Evolutionary conservation across 2,888 invertebrate genomes (phyloP), one percentile per base, ranked within the genome.

Genomic region (Euphydryas editha): DNA sequence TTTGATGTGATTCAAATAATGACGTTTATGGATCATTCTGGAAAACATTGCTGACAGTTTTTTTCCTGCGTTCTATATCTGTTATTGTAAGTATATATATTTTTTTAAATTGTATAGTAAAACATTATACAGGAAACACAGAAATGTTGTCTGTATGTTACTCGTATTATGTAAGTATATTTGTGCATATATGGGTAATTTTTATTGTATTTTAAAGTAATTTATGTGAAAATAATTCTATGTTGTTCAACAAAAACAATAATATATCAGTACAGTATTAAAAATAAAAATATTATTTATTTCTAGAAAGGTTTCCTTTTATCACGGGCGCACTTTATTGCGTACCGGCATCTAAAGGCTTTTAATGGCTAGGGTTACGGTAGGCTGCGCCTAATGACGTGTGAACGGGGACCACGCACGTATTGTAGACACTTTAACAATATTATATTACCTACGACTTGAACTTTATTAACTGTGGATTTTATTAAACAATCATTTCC

Each of bases 321-420:
- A 57, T 30, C 58, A 63, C 58, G 58, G 17, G 58, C 58, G 49
- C 49, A 20, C 56, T 63, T 58, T 63, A 58, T 63, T 58, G 63
- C 63, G 58, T 49, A 24, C 24, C 56, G 55, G 51, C 24, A 24
- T 30, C 57, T 57, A 39, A 63, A 63, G 63, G 58, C 51, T 58
- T 58, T 57, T 63, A 63, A 63, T 42, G 63, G 63, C 57, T 54
- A 54, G 30, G 51, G 30, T 37, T 47, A 39, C 47, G 55, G 51
- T 56, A 46, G 46, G 46, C 62, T 20, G 21, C 30, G 62, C 51
- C 63, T 63, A 63, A 63, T 63, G 63, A 63, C 63, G 51, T 58
- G 63, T 51, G 63, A 63, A 58, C 63, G 10, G 18, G 55, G 56
- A 49, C 49, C 13, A 21, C 18, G 39, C n/a, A 24, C n/a, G 49